Conservation (phyloP, 2,113 vertebrate genomes). For the Labrus mixtus region DNA sequence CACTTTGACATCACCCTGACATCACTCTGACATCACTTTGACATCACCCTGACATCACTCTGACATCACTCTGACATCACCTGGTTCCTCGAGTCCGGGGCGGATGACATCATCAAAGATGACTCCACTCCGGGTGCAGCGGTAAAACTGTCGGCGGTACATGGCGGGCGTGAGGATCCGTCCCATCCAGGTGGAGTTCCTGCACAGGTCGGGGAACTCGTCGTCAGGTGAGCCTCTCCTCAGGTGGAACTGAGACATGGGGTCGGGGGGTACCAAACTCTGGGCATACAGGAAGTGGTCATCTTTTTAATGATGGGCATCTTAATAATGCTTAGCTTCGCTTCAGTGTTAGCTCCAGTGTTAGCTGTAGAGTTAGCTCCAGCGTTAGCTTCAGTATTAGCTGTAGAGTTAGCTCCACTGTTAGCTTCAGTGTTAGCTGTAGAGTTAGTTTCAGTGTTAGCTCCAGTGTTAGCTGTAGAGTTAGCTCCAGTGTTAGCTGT, state of each 20-base stretch:
- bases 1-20: no score
- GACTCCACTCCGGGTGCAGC: constrained; percentile 80
- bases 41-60: no score
- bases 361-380: no score
- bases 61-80: constrained; percentile 52
- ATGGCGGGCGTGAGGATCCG: constrained; percentile 75
- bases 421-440: no score
- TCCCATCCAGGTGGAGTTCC: constrained; percentile 80
- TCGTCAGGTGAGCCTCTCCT: constrained; percentile 76
- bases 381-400: no score
- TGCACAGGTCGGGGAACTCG: constrained; percentile 79
- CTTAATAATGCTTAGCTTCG: no score
- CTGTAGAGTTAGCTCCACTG: no score
- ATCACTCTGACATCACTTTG: no score
- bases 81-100: constrained; percentile 82
- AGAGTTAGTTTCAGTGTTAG: no score
- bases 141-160: constrained; percentile 81
- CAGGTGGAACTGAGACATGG: constrained; percentile 74
- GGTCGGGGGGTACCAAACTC: constrained; percentile 73
- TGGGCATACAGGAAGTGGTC: constrained; percentile 34
- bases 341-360: no score
- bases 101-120: constrained; percentile 83
- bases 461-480: no score
- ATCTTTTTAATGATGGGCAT: background rate
- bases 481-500: no score